Conservation (phyloP, 1,140 invertebrate species). For the Ostrea denselamellosa region DNA sequence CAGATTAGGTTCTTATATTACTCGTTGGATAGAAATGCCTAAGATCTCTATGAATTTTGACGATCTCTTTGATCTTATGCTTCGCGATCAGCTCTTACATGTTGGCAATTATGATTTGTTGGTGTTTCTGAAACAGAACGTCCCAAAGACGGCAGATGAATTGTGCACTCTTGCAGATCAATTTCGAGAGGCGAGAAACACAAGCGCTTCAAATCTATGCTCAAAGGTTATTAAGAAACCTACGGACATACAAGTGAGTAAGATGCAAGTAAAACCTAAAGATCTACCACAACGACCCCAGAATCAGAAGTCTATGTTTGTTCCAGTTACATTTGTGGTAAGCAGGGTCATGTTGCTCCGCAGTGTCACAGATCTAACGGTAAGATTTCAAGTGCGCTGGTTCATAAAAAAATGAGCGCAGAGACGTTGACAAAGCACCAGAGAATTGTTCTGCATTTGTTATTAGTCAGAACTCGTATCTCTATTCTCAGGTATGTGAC, state of each 20-base stretch:
- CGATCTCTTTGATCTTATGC: background rate
- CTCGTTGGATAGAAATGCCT: conserved; percentile 43
- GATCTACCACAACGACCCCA: background rate
- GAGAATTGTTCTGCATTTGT: background rate
- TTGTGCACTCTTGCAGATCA: background rate
- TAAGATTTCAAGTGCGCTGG: background rate
- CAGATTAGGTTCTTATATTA: conserved; percentile 37
- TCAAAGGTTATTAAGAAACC: background rate
- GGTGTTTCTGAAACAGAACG: background rate
- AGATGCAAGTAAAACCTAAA: background rate
- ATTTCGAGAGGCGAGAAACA: background rate
- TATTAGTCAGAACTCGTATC: background rate
- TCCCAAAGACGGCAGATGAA: background rate
- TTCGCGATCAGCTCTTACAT: conserved; percentile 1
- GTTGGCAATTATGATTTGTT: background rate
- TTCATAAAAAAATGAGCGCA: background rate
- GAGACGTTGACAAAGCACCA: background rate
- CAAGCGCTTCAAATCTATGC: background rate
- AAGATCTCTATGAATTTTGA: background rate
- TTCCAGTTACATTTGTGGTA: background rate
- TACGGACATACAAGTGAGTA: background rate
- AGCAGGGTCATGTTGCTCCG: background rate
- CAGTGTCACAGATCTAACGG: background rate
- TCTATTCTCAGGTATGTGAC: background rate
- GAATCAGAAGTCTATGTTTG: background rate